Percentiles rank a stretch among this genome's conserved stretches.
Conservation (phyloP, 2,113 vertebrate genomes). For the Nothocercus julius region DNA sequence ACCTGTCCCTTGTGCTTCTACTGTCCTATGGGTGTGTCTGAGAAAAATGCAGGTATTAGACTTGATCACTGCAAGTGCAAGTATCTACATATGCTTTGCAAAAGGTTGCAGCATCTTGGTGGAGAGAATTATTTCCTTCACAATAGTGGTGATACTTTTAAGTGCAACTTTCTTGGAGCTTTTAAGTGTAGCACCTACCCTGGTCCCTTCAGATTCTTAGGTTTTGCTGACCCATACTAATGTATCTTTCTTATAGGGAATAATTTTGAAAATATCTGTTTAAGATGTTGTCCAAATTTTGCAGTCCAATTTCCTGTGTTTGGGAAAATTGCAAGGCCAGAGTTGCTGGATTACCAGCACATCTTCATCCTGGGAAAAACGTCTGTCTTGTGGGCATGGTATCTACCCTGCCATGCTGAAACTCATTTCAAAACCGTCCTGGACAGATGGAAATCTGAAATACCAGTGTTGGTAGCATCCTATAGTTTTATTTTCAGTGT, state of each 20-base stretch:
- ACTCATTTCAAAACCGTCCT: neutral
- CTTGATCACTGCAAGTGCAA: neutral
- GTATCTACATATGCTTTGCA: neutral
- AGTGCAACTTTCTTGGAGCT: neutral
- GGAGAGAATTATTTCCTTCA: neutral
- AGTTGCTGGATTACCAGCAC: neutral
- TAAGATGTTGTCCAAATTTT: constrained; percentile 1
- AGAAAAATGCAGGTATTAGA: neutral
- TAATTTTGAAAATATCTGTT: neutral
- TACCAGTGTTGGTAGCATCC: neutral
- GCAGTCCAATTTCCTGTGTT: neutral
- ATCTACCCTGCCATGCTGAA: constrained; percentile 3
- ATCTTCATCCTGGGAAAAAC: constrained; percentile 46
- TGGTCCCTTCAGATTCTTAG: neutral
- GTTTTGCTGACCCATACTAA: constrained; percentile 1
- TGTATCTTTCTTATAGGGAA: neutral
- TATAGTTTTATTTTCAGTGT: neutral
- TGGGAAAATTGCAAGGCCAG: constrained; percentile 29
- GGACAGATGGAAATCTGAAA: neutral
- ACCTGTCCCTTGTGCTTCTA: neutral
- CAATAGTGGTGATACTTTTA: neutral
- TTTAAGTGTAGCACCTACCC: neutral
- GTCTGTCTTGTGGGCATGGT: constrained; percentile 2
- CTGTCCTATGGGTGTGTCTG: neutral
- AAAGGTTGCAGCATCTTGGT: neutral